These are phyloP conservation scores for Apis dorsata DNA, from an alignment of 1,140 invertebrate species.

Conservation along the genomic window DNA sequence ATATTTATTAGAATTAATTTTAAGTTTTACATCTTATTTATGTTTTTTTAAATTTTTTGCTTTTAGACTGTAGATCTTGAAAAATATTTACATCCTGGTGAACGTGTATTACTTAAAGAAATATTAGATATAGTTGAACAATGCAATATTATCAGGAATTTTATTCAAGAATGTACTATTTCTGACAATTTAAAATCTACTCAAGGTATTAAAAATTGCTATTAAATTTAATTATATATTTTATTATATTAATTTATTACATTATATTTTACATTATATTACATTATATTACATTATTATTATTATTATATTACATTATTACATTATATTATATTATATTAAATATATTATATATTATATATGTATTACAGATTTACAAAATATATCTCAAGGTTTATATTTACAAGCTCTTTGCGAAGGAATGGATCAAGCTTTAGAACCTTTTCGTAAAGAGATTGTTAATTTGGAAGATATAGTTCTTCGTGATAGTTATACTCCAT, in stretches of 20 bases:
- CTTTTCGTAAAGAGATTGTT: constrained; percentile 81
- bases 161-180: constrained; percentile 65
- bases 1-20: neutral
- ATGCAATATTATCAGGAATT: constrained; percentile 71
- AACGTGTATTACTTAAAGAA: constrained; percentile 71
- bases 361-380: constrained; percentile 50
- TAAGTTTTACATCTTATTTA: constrained; percentile 22
- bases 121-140: constrained; percentile 74
- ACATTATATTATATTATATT: neutral
- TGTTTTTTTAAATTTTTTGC: constrained; percentile 24
- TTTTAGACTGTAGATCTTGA: constrained; percentile 71
- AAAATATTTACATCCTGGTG: constrained; percentile 76
- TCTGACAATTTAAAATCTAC: constrained; percentile 1
- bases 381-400: constrained; percentile 79
- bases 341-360: constrained; percentile 1
- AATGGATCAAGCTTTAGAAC: constrained; percentile 80
- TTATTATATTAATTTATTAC: constrained; percentile 10
- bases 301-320: neutral
- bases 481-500: constrained; percentile 80
- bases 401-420: constrained; percentile 83
- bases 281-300: too few species aligned
- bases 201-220: constrained; percentile 36
- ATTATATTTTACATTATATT: neutral
- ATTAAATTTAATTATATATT: constrained; percentile 8
- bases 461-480: constrained; percentile 81